These are phyloP conservation scores for Eretmochelys imbricata DNA, from an alignment of 2,113 vertebrate species.

Conservation along the genomic window DNA sequence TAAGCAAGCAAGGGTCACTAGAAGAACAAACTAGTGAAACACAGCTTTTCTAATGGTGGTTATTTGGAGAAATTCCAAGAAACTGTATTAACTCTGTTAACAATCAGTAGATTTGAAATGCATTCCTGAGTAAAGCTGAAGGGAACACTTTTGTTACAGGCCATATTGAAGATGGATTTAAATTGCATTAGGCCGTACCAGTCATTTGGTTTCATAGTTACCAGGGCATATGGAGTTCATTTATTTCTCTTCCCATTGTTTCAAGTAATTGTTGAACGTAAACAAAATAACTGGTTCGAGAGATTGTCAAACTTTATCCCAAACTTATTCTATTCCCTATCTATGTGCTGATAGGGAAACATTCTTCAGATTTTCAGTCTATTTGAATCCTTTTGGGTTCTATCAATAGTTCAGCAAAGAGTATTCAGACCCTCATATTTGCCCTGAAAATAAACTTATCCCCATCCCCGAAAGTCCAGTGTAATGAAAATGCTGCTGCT, in stretches of 20 bases:
- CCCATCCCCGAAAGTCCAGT: background rate
- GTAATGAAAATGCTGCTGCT: too few species aligned
- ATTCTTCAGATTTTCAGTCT: fast-evolving
- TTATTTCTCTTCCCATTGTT: background rate
- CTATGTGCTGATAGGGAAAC: background rate
- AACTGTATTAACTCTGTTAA: background rate
- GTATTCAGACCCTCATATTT: background rate
- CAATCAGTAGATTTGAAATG: background rate
- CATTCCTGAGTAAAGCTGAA: background rate
- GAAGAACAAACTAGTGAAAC: background rate
- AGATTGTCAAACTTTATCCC: background rate
- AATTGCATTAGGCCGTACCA: background rate
- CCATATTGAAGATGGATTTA: background rate
- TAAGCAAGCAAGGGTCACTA: background rate
- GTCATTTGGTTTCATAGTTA: background rate
- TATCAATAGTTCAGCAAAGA: background rate
- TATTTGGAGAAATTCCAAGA: background rate
- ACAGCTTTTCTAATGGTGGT: background rate
- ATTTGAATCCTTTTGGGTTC: background rate
- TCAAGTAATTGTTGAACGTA: background rate
- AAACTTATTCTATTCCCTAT: background rate
- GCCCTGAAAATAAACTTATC: background rate
- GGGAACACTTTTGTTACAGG: background rate
- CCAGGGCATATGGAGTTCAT: background rate
- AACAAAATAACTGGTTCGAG: background rate